Evolutionary conservation across 2,888 invertebrate genomes (phyloP).

Genomic region (Drosophila vallismaia): DNA sequence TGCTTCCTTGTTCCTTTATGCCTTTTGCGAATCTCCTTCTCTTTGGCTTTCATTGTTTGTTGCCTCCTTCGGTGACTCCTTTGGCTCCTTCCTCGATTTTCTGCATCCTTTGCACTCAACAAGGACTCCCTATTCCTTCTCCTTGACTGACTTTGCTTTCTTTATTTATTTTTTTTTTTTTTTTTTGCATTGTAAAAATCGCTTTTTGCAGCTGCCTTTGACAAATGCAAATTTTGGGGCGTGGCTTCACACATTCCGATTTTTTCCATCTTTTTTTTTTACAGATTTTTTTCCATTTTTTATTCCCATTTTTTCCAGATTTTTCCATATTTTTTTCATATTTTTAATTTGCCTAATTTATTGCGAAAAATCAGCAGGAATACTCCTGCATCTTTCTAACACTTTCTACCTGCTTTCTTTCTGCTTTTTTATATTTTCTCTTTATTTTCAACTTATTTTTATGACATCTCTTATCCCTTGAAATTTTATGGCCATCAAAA

Average conservation of each 20-base stretch:
- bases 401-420: background rate
- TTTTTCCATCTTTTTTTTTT: too few species aligned
- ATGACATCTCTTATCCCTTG: constrained; percentile 54
- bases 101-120: constrained; percentile 29
- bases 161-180: too few species aligned
- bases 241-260: constrained; percentile 38
- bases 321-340: constrained; percentile 26
- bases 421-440: background rate
- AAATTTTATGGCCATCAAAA: constrained; percentile 71
- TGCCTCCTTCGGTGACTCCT: background rate
- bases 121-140: constrained; percentile 5
- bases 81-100: constrained; percentile 6
- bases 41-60: constrained; percentile 26
- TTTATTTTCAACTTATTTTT: constrained; percentile 48
- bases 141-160: constrained; percentile 3
- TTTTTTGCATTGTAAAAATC: background rate
- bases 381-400: background rate
- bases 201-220: background rate
- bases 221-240: constrained; percentile 21
- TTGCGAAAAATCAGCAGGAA: constrained; percentile 17
- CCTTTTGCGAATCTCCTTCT: background rate
- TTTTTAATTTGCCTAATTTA: constrained; percentile 49
- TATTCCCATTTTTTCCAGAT: background rate
- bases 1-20: constrained; percentile 8
- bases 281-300: constrained; percentile 28